Evolutionary conservation across 2,113 vertebrate genomes (phyloP).

Genomic region (Pogona vitticeps): DNA sequence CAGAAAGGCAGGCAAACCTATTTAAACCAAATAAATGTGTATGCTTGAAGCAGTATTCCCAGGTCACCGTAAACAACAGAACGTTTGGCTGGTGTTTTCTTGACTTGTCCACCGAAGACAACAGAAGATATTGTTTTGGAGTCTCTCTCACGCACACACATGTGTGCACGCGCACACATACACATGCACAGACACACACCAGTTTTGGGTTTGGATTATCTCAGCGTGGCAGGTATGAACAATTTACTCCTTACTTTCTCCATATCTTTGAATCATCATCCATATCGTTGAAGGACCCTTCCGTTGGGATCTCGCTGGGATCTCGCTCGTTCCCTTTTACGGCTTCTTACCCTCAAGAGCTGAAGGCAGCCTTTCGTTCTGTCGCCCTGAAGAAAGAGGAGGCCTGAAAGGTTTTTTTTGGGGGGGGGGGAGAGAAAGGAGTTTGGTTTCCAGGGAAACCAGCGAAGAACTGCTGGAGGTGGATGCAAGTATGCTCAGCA

Average conservation of each 20-base stretch:
- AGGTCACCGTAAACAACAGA: too few relatives aligned
- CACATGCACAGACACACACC: too few relatives aligned
- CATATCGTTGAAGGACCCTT: too few relatives aligned
- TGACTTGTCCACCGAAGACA: background rate
- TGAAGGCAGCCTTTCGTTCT: slow-evolving; percentile 51
- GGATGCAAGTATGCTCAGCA: slow-evolving; percentile 59
- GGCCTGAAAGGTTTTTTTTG: background rate
- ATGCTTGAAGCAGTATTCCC: too few relatives aligned
- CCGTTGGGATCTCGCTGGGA: background rate
- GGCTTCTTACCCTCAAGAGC: slow-evolving; percentile 42
- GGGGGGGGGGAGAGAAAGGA: too few relatives aligned
- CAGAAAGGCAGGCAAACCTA: too few relatives aligned
- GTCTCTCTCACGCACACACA: too few relatives aligned
- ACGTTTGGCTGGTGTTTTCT: too few relatives aligned
- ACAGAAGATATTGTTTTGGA: slow-evolving; percentile 26
- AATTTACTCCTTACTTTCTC: slow-evolving; percentile 35
- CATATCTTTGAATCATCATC: slow-evolving; percentile 44
- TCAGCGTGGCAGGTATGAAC: slow-evolving; percentile 30
- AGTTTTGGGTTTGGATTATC: background rate
- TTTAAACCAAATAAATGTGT: too few relatives aligned
- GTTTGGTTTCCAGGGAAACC: slow-evolving; percentile 76
- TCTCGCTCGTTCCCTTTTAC: slow-evolving; percentile 32
- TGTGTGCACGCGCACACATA: too few relatives aligned
- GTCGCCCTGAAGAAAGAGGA: background rate
- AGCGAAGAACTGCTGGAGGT: slow-evolving; percentile 64